Percentiles rank a stretch among this genome's conserved stretches.
phyloP scores from a whole-genome alignment of 2,888 invertebrate genomes.

The Ennomos erosarius region DNA sequence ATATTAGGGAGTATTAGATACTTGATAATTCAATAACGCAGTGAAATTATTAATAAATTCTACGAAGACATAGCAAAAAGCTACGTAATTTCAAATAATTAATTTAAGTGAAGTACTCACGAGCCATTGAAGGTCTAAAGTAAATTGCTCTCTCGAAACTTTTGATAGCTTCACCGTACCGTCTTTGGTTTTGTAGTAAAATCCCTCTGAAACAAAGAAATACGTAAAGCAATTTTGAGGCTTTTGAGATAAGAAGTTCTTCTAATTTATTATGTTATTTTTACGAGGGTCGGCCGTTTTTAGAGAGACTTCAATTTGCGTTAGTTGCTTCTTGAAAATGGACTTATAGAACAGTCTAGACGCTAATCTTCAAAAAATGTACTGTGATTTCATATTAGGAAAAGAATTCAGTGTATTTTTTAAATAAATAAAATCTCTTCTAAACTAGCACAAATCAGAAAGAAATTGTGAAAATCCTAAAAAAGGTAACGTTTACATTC shows the following conservation, averaged over 20 bases:
- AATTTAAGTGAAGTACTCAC: conserved; percentile 87
- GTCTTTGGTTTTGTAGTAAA: conserved; percentile 94
- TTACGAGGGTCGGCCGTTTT: conserved; percentile 28
- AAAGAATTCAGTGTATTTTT: background rate
- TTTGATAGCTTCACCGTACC: conserved; percentile 94
- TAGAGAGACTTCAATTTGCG: conserved; percentile 17
- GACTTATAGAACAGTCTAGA: conserved; percentile 26
- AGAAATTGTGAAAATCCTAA: no score
- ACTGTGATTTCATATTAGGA: no score
- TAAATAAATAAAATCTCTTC: background rate
- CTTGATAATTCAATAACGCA: conserved; percentile 33
- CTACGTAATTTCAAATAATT: conserved; percentile 50
- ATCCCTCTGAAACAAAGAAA: conserved; percentile 92
- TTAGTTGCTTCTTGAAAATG: conserved; percentile 19
- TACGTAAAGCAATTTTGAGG: conserved; percentile 39
- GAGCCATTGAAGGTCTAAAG: conserved; percentile 96
- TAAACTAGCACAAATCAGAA: no score
- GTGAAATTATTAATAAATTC: conserved; percentile 48
- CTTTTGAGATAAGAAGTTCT: conserved; percentile 35
- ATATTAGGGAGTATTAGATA: conserved; percentile 33
- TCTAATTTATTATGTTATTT: conserved; percentile 33
- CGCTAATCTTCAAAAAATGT: conserved; percentile 2
- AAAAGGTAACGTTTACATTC: no score
- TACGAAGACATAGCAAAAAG: conserved; percentile 48
- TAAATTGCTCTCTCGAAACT: conserved; percentile 97